Percentiles rank a stretch among this genome's conserved stretches.
phyloP scores from a whole-genome alignment of 2,888 invertebrate species.

The Hoplodrina blanda region DNA sequence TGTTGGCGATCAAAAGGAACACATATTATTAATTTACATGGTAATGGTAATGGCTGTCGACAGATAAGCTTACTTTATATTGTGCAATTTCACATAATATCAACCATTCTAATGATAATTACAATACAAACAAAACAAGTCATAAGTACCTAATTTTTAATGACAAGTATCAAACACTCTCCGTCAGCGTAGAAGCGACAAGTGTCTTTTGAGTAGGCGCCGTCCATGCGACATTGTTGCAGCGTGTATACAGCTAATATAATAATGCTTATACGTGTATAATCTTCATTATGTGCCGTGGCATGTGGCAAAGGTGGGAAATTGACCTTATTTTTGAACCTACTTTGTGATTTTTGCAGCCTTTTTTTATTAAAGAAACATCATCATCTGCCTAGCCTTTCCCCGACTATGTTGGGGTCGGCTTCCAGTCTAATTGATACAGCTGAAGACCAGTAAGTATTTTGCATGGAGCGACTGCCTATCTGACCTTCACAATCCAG shows the following conservation, averaged over 20 bases:
- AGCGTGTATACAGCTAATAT: slow-evolving; percentile 79
- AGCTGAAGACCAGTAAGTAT: too few species aligned
- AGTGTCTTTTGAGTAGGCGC: slow-evolving; percentile 82
- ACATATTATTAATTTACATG: too few species aligned
- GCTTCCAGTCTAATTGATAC: too few species aligned
- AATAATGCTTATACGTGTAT: slow-evolving; percentile 74
- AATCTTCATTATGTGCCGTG: slow-evolving; percentile 70
- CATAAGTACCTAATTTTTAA: neutral
- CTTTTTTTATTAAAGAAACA: too few species aligned
- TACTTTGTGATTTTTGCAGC: slow-evolving; percentile 4
- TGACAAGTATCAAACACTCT: slow-evolving; percentile 73
- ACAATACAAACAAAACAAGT: neutral
- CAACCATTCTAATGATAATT: neutral
- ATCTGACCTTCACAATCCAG: too few species aligned
- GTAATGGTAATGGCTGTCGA: too few species aligned
- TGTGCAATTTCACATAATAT: too few species aligned
- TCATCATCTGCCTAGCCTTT: too few species aligned
- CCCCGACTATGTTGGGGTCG: too few species aligned
- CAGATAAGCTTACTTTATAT: too few species aligned
- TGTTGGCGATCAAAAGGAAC: too few species aligned
- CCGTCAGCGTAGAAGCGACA: slow-evolving; percentile 70
- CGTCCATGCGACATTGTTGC: slow-evolving; percentile 80
- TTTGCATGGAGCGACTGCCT: too few species aligned
- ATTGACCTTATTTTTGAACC: slow-evolving; percentile 54
- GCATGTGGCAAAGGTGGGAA: slow-evolving; percentile 44